Evolutionary conservation across 2,797 vertebrate genomes (phyloP).

Genomic region (Gadopsis marmoratus): DNA sequence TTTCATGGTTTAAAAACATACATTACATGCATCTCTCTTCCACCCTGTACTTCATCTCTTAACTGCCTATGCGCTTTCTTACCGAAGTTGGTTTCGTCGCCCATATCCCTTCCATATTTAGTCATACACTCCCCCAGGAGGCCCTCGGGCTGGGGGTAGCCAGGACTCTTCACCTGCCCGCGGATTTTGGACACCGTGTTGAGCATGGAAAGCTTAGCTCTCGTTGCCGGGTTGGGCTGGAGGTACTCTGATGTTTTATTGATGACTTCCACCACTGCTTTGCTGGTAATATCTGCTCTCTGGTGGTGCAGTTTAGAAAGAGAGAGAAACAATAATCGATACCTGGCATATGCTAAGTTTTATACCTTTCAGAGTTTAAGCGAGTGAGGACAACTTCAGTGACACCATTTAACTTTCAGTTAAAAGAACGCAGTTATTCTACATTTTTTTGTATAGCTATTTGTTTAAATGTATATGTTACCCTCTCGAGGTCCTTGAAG

Average conservation of each 20-base stretch:
- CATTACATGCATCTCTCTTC: not conserved
- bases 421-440: not conserved
- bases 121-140: conserved; percentile 96
- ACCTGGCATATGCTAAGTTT: not conserved
- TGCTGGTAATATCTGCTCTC: conserved; percentile 97
- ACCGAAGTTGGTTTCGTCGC: conserved; percentile 94
- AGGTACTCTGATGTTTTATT: conserved; percentile 94
- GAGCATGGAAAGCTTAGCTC: conserved; percentile 94
- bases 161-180: conserved; percentile 92
- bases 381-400: not conserved
- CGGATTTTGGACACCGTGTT: conserved; percentile 96
- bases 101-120: conserved; percentile 92
- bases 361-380: not conserved
- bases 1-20: conserved; percentile 2
- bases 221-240: conserved; percentile 95
- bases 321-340: not conserved
- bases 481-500: conserved; percentile 96
- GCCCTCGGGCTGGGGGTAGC: conserved; percentile 95
- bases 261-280: conserved; percentile 93
- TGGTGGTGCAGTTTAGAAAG: conserved; percentile 67
- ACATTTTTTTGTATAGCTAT: not conserved
- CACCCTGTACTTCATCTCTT: not conserved
- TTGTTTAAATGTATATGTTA: conserved; percentile 67
- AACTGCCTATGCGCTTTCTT: conserved; percentile 62
- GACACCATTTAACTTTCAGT: not conserved